phyloP scores from a whole-genome alignment of 2,113 vertebrate genomes.

The Barbus barbus region DNA sequence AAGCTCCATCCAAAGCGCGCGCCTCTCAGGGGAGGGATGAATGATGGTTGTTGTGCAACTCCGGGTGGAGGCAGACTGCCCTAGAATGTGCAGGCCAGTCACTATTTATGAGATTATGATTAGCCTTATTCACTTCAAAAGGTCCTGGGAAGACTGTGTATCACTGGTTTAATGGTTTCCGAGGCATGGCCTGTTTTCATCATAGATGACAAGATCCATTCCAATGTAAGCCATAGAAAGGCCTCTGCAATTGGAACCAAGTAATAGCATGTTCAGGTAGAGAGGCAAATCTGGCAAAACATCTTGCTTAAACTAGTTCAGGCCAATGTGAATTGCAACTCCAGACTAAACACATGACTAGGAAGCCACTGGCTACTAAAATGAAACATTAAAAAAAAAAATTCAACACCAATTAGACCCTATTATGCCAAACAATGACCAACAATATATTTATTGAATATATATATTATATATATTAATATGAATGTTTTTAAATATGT shows the following conservation, averaged over 20 bases:
- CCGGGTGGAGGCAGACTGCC: conserved; percentile 34
- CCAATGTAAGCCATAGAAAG: conserved; percentile 28
- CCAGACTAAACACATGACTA: not conserved
- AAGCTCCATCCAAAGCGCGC: conserved; percentile 40
- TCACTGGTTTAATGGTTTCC: conserved; percentile 65
- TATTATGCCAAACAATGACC: not conserved
- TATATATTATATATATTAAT: too few species aligned
- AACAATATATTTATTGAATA: not conserved
- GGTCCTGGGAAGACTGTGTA: conserved; percentile 53
- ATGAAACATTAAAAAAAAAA: not conserved
- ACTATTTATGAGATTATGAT: conserved; percentile 64
- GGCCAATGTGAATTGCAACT: not conserved
- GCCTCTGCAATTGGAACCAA: conserved; percentile 33
- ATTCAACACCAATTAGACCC: not conserved
- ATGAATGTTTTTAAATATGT: too few species aligned
- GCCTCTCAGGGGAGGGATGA: conserved; percentile 43
- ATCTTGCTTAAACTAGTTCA: not conserved
- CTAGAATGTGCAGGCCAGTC: conserved; percentile 52
- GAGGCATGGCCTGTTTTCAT: conserved; percentile 62
- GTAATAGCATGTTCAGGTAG: conserved; percentile 25
- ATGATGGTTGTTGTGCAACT: conserved; percentile 39
- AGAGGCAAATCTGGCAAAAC: not conserved
- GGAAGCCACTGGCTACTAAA: not conserved
- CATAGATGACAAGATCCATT: conserved; percentile 42
- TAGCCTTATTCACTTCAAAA: conserved; percentile 66